Percentiles rank a stretch among this genome's conserved stretches.
Evolutionary conservation across 2,797 vertebrate genomes (phyloP).

Genomic region (Parambassis ranga): DNA sequence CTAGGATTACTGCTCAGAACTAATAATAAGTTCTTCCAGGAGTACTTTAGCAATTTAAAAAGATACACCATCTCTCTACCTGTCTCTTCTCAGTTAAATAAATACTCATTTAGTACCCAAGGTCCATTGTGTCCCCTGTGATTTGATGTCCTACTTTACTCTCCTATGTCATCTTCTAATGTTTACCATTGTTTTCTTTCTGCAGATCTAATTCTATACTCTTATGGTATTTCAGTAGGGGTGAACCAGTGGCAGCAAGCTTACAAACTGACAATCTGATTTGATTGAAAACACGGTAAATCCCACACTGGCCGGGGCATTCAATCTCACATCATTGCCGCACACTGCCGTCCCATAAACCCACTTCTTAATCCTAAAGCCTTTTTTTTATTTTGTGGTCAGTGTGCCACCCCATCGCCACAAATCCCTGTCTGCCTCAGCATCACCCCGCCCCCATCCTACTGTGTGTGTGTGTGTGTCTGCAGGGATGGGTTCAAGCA

Average conservation of each 20-base stretch:
- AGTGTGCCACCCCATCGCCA: conserved; percentile 59
- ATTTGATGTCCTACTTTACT: conserved; percentile 29
- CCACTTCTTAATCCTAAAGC: conserved; percentile 83
- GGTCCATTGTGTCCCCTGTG: not conserved
- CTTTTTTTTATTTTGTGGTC: conserved; percentile 69
- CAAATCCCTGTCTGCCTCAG: conserved; percentile 64
- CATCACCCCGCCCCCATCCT: conserved; percentile 45
- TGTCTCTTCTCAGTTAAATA: not conserved
- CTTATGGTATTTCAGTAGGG: conserved; percentile 16
- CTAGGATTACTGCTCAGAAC: too few relatives aligned
- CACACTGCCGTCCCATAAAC: conserved; percentile 75
- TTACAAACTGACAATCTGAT: conserved; percentile 75
- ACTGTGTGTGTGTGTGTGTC: not conserved
- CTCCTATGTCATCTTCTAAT: not conserved
- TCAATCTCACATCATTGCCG: conserved; percentile 67
- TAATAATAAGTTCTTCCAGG: too few relatives aligned
- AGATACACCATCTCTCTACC: not conserved
- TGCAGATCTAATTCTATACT: conserved; percentile 31
- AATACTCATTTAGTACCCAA: not conserved
- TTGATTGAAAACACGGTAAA: conserved; percentile 80
- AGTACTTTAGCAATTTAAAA: too few relatives aligned
- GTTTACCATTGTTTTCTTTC: conserved; percentile 26
- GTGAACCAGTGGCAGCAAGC: conserved; percentile 32
- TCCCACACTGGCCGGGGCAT: conserved; percentile 64
- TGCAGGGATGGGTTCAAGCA: conserved; percentile 41